Base-by-base conservation (phyloP, 2,888 invertebrate genomes). In the Oxystoma pomonae region DNA sequence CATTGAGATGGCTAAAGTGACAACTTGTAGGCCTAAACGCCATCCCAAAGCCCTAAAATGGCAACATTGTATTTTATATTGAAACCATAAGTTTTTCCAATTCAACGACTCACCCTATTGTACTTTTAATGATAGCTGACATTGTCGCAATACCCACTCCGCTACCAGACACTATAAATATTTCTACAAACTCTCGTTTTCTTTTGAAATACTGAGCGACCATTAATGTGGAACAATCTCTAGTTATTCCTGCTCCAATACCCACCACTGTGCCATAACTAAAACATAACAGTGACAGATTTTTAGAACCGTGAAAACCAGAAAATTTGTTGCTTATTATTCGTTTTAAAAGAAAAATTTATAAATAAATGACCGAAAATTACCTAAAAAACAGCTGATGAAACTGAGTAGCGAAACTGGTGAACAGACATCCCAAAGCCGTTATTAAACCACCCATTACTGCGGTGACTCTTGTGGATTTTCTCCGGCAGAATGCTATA, bases 371-470 rank as follows among this genome's bases (percentile, higher is more conserved):
- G n/a, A n/a, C n/a, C n/a, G n/a, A n/a, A n/a, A n/a, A n/a, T n/a
- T 90, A 93, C 81, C 92, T 92, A 85, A 94, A 90, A 83, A 92
- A 92, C 65, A 94, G 84, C 79, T 95, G 94, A 81, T 94, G 93
- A 77, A 92, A 91, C 81, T 94, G 91, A 64, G 91, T 89, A 63
- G 94, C 94, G 79, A 94, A 95, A 63, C 93, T 93, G 7, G 94
- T 91, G 82, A 94, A 94, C 68, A 94, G 88, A 75, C 92, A 92
- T 59, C 93, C 94, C 17, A 94, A 85, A 1, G 93, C 92, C 35
- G 92, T 90, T 59, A 94, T 88, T 67, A 94, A 85, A 7, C 94
- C 94, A 58, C 94, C 94, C 74, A 94, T 88, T 58, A 94, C 93
- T 1, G 93, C 94, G 9, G 92, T 91, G 68, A 94, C 87, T 64